These are phyloP conservation scores for Platycnemis pennipes DNA, from an alignment of 2,888 invertebrate species.

Conservation along the genomic window DNA sequence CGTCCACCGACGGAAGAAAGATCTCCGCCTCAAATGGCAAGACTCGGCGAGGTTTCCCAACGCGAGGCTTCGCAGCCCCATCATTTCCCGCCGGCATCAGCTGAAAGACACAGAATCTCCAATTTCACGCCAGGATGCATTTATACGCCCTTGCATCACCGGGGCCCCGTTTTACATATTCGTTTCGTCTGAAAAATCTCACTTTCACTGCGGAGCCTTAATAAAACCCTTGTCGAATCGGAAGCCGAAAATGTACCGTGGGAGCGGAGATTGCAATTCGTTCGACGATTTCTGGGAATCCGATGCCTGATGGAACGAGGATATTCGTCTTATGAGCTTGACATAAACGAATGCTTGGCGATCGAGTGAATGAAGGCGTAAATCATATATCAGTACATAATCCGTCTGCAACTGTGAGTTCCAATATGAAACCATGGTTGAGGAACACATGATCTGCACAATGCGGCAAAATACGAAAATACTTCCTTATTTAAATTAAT, in stretches of 20 bases:
- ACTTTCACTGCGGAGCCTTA: conserved; percentile 10
- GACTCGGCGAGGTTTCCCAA: background rate
- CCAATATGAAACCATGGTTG: too few species aligned
- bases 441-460: too few species aligned
- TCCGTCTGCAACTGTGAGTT: too few species aligned
- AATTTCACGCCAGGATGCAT: conserved; percentile 28
- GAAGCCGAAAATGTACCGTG: background rate
- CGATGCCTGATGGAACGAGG: background rate
- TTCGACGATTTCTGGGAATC: background rate
- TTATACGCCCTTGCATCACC: conserved; percentile 7
- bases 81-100: background rate
- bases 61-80: background rate
- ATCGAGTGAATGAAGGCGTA: background rate
- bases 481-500: too few species aligned
- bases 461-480: too few species aligned
- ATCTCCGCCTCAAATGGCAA: background rate
- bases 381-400: too few species aligned
- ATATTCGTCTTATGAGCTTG: background rate
- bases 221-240: conserved; percentile 11
- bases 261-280: background rate
- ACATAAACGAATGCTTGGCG: background rate
- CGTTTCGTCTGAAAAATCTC: background rate
- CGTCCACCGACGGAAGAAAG: background rate
- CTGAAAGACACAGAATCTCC: conserved; percentile 48
- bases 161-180: background rate